Percentiles rank a stretch among this genome's conserved stretches.
phyloP scores from a whole-genome alignment of 2,113 vertebrate species.

The Chunga burmeisteri region DNA sequence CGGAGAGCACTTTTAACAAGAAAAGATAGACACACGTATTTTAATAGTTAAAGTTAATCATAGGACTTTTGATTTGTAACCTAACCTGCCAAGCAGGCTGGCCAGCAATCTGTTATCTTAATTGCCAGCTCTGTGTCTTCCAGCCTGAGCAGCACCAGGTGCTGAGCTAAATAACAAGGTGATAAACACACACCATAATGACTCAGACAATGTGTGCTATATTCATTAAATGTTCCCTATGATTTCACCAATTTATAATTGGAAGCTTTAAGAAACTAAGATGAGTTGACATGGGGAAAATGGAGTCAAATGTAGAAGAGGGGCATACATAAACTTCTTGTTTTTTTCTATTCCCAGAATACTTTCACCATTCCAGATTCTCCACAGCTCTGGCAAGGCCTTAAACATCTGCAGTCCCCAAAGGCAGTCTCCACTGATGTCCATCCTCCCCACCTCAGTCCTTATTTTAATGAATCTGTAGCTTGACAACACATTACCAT shows the following conservation, averaged over 20 bases:
- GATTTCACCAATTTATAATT: constrained; percentile 21
- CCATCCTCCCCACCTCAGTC: neutral
- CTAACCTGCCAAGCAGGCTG: neutral
- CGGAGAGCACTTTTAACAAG: neutral
- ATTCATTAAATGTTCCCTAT: neutral
- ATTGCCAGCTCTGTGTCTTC: constrained; percentile 3
- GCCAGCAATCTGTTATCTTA: constrained; percentile 7
- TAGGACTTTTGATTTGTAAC: neutral
- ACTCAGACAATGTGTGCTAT: neutral
- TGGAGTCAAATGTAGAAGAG: neutral
- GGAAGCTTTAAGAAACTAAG: neutral
- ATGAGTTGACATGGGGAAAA: constrained; percentile 1
- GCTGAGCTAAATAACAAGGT: constrained; percentile 11
- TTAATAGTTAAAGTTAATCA: neutral
- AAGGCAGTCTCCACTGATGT: neutral
- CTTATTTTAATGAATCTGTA: neutral
- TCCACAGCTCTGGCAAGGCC: neutral
- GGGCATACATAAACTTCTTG: neutral
- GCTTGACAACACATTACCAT: neutral
- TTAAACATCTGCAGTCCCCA: neutral
- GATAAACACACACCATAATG: neutral
- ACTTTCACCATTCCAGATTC: neutral
- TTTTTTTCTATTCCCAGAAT: neutral
- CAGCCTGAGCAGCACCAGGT: constrained; percentile 8
- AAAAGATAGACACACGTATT: neutral